Evolutionary conservation across 2,888 invertebrate species (phyloP).

Genomic region (Taphrorychus bicolor): DNA sequence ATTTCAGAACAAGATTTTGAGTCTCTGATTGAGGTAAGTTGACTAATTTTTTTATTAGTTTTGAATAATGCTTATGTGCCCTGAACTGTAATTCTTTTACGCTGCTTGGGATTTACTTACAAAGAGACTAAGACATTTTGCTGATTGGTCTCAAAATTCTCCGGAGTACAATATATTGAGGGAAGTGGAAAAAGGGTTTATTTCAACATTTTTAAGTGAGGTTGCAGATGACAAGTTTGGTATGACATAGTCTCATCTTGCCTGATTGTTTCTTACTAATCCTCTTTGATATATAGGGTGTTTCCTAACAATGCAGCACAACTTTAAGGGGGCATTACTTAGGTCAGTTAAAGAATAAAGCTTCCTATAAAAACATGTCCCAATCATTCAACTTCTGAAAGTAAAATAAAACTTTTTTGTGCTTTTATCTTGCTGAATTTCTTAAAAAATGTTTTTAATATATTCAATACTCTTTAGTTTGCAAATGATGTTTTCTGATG

Average conservation of each 20-base stretch:
- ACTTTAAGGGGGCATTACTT: no score
- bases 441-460: no score
- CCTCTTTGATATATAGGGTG: no score
- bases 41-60: neutral
- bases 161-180: constrained; percentile 75
- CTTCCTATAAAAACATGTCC: no score
- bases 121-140: constrained; percentile 73
- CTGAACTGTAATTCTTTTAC: constrained; percentile 48
- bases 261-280: no score
- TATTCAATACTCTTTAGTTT: no score
- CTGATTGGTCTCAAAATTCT: constrained; percentile 78
- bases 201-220: constrained; percentile 71
- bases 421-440: no score
- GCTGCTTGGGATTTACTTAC: constrained; percentile 48
- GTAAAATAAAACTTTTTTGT: no score
- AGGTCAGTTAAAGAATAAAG: no score
- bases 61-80: neutral
- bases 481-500: no score
- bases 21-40: constrained; percentile 68
- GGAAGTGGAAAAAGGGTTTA: constrained; percentile 75
- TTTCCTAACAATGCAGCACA: no score
- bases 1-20: constrained; percentile 76
- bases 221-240: constrained; percentile 65
- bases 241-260: constrained; percentile 52
- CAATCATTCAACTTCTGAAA: no score